Percentiles rank a stretch among this genome's conserved stretches.
These are phyloP conservation scores for Chelon labrosus DNA, from an alignment of 2,797 vertebrate species.

Conservation along the genomic window DNA sequence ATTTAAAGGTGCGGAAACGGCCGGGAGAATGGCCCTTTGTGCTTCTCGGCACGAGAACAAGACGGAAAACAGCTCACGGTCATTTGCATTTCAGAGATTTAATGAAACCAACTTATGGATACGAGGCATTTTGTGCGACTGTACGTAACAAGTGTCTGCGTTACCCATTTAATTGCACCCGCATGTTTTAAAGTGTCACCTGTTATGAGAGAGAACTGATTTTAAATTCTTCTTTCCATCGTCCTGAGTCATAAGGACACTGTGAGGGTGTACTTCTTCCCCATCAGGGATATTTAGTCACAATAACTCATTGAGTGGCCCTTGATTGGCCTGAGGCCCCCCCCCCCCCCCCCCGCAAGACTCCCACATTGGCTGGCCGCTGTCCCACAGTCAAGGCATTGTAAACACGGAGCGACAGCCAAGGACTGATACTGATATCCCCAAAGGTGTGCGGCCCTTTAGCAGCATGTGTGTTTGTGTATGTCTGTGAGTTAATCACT, in stretches of 20 bases:
- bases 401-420: conserved; percentile 74
- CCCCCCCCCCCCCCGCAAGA: not conserved
- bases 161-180: not conserved
- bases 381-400: conserved; percentile 67
- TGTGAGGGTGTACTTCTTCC: conserved; percentile 29
- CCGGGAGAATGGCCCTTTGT: conserved; percentile 70
- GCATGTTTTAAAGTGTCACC: no score
- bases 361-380: conserved; percentile 53
- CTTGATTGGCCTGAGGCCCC: conserved; percentile 40
- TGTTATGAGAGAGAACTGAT: not conserved
- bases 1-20: conserved; percentile 59
- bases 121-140: conserved; percentile 24
- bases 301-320: conserved; percentile 51
- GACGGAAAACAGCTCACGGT: conserved; percentile 62
- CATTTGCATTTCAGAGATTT: conserved; percentile 60
- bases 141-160: not conserved
- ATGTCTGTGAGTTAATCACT: conserved; percentile 69
- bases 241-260: not conserved
- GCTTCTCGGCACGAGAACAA: conserved; percentile 33
- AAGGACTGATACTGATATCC: conserved; percentile 76
- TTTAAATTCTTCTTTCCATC: conserved; percentile 1
- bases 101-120: conserved; percentile 57
- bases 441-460: conserved; percentile 68
- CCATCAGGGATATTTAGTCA: conserved; percentile 55
- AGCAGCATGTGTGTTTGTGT: conserved; percentile 73